A percentile compares a stretch with the other conserved stretches of the same genome.
Evolutionary conservation across 2,113 vertebrate genomes (phyloP).

Genomic region (Lasiurus borealis): DNA sequence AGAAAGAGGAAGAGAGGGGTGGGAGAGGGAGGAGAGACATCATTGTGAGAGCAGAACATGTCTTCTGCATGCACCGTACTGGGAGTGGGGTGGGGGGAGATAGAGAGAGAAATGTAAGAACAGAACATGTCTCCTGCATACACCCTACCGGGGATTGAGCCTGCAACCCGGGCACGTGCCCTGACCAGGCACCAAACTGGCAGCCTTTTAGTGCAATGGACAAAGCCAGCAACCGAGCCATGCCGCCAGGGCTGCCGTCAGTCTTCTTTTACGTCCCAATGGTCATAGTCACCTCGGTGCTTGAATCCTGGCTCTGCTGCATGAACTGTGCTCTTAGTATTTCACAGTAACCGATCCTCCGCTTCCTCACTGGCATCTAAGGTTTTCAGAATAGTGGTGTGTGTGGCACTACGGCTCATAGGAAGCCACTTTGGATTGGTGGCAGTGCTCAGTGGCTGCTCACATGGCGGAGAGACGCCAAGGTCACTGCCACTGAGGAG

Average conservation of each 20-base stretch:
- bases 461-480: neutral
- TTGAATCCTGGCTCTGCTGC: neutral
- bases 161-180: too few species aligned
- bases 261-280: slow-evolving; percentile 25
- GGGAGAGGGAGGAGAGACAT: too few species aligned
- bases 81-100: too few species aligned
- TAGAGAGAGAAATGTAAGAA: too few species aligned
- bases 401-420: neutral
- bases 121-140: too few species aligned
- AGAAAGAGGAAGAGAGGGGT: too few species aligned
- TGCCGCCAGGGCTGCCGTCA: neutral
- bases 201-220: too few species aligned
- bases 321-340: neutral
- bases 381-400: neutral
- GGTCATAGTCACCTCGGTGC: neutral
- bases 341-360: neutral
- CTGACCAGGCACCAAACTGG: too few species aligned
- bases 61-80: too few species aligned
- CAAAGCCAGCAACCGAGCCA: too few species aligned
- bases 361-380: neutral
- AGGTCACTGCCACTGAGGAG: neutral
- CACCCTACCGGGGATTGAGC: too few species aligned
- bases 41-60: too few species aligned
- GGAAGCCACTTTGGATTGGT: neutral
- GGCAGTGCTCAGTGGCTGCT: neutral